These are phyloP conservation scores for Sternarchorhynchus goeldii DNA, from an alignment of 2,797 vertebrate species.

Conservation along the genomic window DNA sequence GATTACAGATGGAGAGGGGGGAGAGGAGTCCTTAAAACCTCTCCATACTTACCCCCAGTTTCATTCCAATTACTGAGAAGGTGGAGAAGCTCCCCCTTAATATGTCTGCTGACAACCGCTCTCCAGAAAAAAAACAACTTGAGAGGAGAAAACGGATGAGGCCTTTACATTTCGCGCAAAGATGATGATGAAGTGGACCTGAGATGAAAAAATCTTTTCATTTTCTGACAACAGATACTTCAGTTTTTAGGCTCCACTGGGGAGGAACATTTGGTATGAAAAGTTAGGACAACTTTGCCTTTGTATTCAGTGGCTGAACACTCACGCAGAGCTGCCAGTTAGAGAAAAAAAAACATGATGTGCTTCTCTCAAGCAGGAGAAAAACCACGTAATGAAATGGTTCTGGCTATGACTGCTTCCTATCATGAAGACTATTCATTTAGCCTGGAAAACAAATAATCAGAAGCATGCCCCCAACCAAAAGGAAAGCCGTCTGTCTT, in stretches of 20 bases:
- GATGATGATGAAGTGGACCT: background rate
- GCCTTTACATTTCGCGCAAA: background rate
- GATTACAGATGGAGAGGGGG: constrained; percentile 14
- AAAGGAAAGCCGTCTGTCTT: background rate
- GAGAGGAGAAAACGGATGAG: background rate
- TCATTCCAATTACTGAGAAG: constrained; percentile 17
- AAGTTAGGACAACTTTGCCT: constrained; percentile 14
- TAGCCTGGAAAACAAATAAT: background rate
- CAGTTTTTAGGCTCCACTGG: constrained; percentile 5
- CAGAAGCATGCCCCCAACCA: background rate
- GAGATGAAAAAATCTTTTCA: constrained; percentile 15
- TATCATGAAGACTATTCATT: background rate
- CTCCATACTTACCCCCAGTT: background rate
- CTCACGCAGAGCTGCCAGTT: background rate
- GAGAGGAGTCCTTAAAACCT: too few relatives aligned
- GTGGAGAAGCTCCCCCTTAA: constrained; percentile 12
- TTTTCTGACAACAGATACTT: constrained; percentile 7
- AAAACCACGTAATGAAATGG: background rate
- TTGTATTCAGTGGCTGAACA: constrained; percentile 8
- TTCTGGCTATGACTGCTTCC: background rate
- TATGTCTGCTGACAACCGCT: background rate
- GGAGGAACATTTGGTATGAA: constrained; percentile 4
- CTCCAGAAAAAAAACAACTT: background rate
- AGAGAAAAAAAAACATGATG: background rate
- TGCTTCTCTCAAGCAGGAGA: constrained; percentile 7